Conservation (phyloP, 2,797 vertebrate species). For the Poeciliopsis turneri region DNA sequence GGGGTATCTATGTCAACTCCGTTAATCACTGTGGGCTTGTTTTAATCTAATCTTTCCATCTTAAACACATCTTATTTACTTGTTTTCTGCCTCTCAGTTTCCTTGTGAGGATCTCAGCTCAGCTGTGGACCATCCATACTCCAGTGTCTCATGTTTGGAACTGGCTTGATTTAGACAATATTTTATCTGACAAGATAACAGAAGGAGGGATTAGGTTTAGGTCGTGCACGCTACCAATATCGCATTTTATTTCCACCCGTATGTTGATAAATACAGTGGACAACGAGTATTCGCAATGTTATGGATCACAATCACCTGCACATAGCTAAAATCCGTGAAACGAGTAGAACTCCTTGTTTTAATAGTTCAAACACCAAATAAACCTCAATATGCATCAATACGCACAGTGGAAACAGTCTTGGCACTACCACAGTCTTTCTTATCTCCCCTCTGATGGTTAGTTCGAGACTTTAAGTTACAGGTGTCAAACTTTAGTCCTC, state of each 20-base stretch:
- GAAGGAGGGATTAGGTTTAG: not conserved
- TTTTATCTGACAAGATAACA: not conserved
- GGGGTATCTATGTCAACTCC: constrained; percentile 68
- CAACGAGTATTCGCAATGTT: not conserved
- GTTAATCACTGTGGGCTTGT: constrained; percentile 65
- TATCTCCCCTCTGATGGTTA: not conserved
- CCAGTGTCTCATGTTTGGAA: constrained; percentile 22
- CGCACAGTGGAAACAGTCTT: not conserved
- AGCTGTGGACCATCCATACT: constrained; percentile 27
- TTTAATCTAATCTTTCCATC: constrained; percentile 68
- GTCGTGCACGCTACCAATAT: not conserved
- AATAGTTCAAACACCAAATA: not conserved
- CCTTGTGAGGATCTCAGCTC: constrained; percentile 45
- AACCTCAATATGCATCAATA: not conserved
- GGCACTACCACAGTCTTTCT: not conserved
- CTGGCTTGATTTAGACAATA: not conserved
- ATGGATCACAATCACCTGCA: not conserved
- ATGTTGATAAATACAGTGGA: not conserved
- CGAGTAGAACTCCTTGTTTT: not conserved
- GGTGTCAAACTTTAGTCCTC: too few relatives aligned
- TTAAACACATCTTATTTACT: constrained; percentile 70
- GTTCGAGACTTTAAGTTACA: not conserved
- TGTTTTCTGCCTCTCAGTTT: constrained; percentile 65
- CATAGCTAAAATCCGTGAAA: not conserved
- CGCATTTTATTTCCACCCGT: not conserved